phyloP scores from a whole-genome alignment of 2,888 invertebrate genomes.

The Acanthosoma haemorrhoidale region DNA sequence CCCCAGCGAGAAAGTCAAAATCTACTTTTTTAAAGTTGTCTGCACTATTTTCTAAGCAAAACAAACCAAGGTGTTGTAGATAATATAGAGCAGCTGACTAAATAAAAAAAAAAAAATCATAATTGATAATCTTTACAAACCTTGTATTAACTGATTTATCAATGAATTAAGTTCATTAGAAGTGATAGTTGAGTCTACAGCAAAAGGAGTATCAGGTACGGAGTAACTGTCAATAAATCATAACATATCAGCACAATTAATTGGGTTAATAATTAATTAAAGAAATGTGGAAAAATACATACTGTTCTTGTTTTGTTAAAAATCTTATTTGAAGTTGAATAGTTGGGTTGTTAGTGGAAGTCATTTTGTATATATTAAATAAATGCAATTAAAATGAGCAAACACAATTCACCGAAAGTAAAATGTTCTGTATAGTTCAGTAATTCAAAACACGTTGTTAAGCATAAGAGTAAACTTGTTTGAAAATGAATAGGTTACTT shows the following conservation, averaged over 20 bases:
- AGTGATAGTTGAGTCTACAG: slow-evolving; percentile 68
- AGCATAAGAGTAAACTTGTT: too few relatives aligned
- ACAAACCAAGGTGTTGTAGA: too few relatives aligned
- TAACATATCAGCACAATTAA: slow-evolving; percentile 1
- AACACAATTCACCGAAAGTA: too few relatives aligned
- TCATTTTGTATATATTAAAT: too few relatives aligned
- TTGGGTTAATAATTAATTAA: background rate
- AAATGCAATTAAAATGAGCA: too few relatives aligned
- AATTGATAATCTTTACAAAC: too few relatives aligned
- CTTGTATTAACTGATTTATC: slow-evolving; percentile 71
- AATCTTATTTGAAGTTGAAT: slow-evolving; percentile 69
- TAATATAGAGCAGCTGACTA: too few relatives aligned
- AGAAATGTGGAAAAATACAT: slow-evolving; percentile 50
- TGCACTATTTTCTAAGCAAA: background rate
- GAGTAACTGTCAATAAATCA: slow-evolving; percentile 63
- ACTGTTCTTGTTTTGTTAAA: slow-evolving; percentile 75
- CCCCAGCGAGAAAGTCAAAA: slow-evolving; percentile 83
- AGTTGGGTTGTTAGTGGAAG: slow-evolving; percentile 11
- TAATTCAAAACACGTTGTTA: too few relatives aligned
- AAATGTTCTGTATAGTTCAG: too few relatives aligned
- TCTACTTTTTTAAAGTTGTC: slow-evolving; percentile 49
- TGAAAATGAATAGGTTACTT: too few relatives aligned
- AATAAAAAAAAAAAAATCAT: too few relatives aligned
- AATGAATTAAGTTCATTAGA: slow-evolving; percentile 67
- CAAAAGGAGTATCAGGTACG: slow-evolving; percentile 76